A percentile compares a stretch with the other conserved stretches of the same genome.
phyloP scores from a whole-genome alignment of 30 jellyfish, hydroid and myxozoan species.

The Rhopilema esculentum region DNA sequence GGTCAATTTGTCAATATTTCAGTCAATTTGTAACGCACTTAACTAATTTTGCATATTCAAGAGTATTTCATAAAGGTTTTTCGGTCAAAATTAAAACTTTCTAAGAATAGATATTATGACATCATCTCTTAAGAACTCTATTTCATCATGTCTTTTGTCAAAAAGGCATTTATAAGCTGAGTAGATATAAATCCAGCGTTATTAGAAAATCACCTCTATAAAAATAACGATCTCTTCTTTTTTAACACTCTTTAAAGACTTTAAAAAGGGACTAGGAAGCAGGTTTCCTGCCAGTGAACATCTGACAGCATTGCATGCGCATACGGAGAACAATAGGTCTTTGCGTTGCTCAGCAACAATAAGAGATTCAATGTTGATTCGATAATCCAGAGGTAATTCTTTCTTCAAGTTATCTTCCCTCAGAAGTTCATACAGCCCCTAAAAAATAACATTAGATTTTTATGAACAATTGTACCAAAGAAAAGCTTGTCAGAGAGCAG shows the following conservation, averaged over 20 bases:
- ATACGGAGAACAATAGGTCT: slow-evolving; percentile 43
- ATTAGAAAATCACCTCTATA: slow-evolving; percentile 11
- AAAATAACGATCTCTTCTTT: slow-evolving; percentile 20
- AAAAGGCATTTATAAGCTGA: no score
- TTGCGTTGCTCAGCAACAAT: slow-evolving; percentile 14
- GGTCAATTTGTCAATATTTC: no score
- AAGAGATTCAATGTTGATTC: slow-evolving; percentile 25
- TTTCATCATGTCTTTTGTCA: no score
- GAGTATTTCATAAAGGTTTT: no score
- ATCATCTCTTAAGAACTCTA: no score
- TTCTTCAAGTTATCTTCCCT: slow-evolving; percentile 35
- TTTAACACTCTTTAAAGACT: slow-evolving; percentile 7
- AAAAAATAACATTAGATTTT: background rate
- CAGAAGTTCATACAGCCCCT: slow-evolving; percentile 40
- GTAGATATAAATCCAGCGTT: no score
- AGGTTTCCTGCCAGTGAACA: slow-evolving; percentile 26
- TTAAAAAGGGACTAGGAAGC: slow-evolving; percentile 10
- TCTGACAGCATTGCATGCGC: slow-evolving; percentile 56
- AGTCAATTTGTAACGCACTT: no score
- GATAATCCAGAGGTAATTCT: slow-evolving; percentile 33
- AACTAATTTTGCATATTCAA: no score
- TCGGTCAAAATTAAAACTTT: no score
- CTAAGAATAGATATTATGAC: no score
- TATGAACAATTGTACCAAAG: no score
- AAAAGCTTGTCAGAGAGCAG: no score